Percentiles rank a stretch among this genome's conserved stretches.
Evolutionary conservation across 2,113 vertebrate genomes (phyloP).

Genomic region (Onychostoma macrolepis): DNA sequence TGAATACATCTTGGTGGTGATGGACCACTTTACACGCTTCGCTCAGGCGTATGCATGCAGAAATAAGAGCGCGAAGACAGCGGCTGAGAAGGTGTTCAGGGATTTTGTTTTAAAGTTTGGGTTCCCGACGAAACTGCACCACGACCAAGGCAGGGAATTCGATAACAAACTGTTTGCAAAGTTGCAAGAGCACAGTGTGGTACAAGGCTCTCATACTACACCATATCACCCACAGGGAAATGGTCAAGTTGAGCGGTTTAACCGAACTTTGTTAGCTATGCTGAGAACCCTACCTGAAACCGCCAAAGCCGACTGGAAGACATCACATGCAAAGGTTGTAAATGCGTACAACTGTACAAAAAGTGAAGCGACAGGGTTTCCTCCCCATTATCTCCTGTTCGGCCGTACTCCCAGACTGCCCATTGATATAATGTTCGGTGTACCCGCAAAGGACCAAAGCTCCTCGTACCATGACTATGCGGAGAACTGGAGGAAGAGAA

Average conservation of each 20-base stretch:
- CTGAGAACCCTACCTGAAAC: background rate
- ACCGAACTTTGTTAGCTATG: background rate
- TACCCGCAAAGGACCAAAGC: background rate
- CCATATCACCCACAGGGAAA: background rate
- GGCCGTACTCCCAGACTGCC: background rate
- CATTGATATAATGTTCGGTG: slow-evolving; percentile 1
- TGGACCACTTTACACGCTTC: background rate
- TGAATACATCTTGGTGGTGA: background rate
- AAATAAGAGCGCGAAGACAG: background rate
- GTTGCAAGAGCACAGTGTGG: background rate
- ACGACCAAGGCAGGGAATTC: background rate
- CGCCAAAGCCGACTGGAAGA: background rate
- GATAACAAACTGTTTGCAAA: background rate
- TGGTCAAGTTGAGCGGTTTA: background rate
- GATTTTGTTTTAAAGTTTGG: background rate
- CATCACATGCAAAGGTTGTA: background rate
- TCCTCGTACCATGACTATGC: background rate
- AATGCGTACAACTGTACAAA: background rate
- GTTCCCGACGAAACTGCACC: background rate
- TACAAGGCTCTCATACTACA: background rate
- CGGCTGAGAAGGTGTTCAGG: background rate
- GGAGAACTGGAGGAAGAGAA: background rate
- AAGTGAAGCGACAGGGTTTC: too few relatives aligned
- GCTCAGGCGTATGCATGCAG: background rate
- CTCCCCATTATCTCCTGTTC: slow-evolving; percentile 1